Evolutionary conservation across 2,113 vertebrate genomes (phyloP).

Genomic region (Tenebrosternarchus preto): DNA sequence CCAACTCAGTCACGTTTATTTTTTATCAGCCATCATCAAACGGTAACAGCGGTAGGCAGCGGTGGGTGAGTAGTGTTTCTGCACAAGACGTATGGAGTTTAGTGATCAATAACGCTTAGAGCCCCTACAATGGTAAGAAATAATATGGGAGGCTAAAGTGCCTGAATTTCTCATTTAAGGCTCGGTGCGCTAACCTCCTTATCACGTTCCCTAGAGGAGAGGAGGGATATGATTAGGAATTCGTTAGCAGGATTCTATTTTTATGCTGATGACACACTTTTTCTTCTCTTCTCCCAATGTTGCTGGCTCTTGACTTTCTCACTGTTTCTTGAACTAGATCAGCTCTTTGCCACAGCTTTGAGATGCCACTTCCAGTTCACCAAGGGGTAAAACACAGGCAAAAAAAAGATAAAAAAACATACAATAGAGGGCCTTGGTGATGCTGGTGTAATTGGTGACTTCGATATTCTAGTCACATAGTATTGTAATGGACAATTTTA

Average conservation of each 20-base stretch:
- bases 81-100: conserved; percentile 61
- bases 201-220: conserved; percentile 74
- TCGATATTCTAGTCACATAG: too few species aligned
- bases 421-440: conserved; percentile 24
- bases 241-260: conserved; percentile 80
- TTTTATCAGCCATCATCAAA: conserved; percentile 49
- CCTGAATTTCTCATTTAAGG: conserved; percentile 73
- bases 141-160: conserved; percentile 69
- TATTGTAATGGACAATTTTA: too few species aligned
- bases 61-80: conserved; percentile 42
- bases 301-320: conserved; percentile 77
- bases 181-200: conserved; percentile 76
- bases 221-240: conserved; percentile 78
- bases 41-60: conserved; percentile 63
- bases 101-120: conserved; percentile 66
- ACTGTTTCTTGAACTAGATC: conserved; percentile 74
- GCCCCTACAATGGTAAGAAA: conserved; percentile 66
- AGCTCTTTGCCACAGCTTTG: conserved; percentile 69
- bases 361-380: conserved; percentile 64
- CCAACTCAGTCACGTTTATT: conserved; percentile 14
- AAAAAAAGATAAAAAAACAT: conserved; percentile 47
- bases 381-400: conserved; percentile 28
- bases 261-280: conserved; percentile 83
- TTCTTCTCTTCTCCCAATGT: conserved; percentile 62
- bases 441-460: conserved; percentile 13